Base-by-base conservation (phyloP, 2,888 invertebrate species). In the Calameuta filiformis region DNA sequence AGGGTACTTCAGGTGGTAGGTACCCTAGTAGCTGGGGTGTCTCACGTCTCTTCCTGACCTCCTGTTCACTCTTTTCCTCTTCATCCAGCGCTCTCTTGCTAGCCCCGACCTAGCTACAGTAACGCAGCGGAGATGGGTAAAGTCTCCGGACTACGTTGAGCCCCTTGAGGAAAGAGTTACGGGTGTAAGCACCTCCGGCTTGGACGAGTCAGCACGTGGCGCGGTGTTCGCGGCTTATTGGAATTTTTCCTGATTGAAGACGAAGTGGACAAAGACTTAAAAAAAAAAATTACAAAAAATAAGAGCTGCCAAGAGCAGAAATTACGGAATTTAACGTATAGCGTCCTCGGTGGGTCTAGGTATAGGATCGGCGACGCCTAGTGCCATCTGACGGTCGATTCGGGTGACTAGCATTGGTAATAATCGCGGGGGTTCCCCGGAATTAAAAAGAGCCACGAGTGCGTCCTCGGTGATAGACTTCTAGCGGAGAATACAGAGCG, bases 1-100 rank as follows among this genome's bases (percentile, higher is more conserved):
- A 89, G 89, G 79, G 86, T 84, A 84, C 89, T 90, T 85, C 85
- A 90, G 87, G 88, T 89, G 87, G 40, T 87, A 85, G 84, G 82
- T 84, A 83, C 82, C 83, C 83, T 84, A 85, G 30, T 69, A 69
- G 69, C 69, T 69, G 30, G 31, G 30, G 69, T 69, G 33, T 40
- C 31, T 69, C 69, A 15, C 69, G 69, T 69, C 69, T 69, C 69
- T 69, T 30, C 75, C 75, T 77, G 30, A 80, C 76, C 75, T 75
- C 73, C 76, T 74, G 75, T 34, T 76, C 69, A 69, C 76, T 69
- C 69, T 23, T 77, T 76, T 75, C 78, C 75, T 76, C 69, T 78
- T 79, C 69, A 33, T 69, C 40, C 40, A 40, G 11, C 69, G 69
- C 69, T 69, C 69, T 69, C 69, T 33, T 69, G 12, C 33, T 69